Conservation (phyloP, 2,888 invertebrate genomes). For the Suillia variegata region DNA sequence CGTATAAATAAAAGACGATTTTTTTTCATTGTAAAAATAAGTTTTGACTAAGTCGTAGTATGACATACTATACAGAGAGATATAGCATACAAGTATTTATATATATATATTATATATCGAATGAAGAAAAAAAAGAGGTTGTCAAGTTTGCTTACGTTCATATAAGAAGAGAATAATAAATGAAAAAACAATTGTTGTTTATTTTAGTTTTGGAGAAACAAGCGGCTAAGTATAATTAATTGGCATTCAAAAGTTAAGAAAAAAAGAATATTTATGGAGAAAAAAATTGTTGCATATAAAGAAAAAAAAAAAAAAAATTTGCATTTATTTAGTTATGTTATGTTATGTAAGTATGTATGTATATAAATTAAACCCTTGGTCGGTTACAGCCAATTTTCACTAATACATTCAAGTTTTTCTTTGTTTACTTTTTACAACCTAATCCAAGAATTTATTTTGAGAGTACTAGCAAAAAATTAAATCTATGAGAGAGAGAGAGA, state of each 20-base stretch:
- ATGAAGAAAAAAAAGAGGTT: slow-evolving; percentile 15
- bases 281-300: slow-evolving; percentile 23
- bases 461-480: slow-evolving; percentile 13
- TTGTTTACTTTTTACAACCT: slow-evolving; percentile 2
- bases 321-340: too few relatives aligned
- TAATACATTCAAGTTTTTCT: neutral
- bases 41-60: too few relatives aligned
- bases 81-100: too few relatives aligned
- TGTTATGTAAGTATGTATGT: slow-evolving; percentile 17
- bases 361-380: slow-evolving; percentile 37
- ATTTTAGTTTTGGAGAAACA: slow-evolving; percentile 5
- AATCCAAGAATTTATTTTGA: slow-evolving; percentile 28
- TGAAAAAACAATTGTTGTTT: neutral
- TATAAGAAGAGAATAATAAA: slow-evolving; percentile 8
- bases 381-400: slow-evolving; percentile 5
- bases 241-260: slow-evolving; percentile 13
- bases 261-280: slow-evolving; percentile 4
- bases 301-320: slow-evolving; percentile 28
- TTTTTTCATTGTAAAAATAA: too few relatives aligned
- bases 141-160: slow-evolving; percentile 11
- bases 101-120: too few relatives aligned
- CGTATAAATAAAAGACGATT: too few relatives aligned
- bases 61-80: too few relatives aligned
- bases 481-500: neutral
- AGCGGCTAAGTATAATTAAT: slow-evolving; percentile 18